These are phyloP conservation scores for Coranthus polyacanthus DNA, from an alignment of 2,797 vertebrate genomes.

Conservation along the genomic window DNA sequence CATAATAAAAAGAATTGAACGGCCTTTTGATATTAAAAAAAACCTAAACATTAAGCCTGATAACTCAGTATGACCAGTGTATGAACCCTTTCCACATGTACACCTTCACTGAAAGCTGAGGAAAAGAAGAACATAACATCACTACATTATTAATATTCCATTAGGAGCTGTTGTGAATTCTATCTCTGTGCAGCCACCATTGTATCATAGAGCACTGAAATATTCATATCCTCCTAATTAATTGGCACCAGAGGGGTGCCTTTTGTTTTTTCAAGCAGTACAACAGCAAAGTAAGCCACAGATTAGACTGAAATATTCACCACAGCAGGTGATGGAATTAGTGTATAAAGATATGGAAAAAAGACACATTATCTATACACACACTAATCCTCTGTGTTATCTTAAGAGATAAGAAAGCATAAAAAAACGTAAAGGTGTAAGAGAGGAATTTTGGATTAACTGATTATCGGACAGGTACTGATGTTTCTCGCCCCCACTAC, in stretches of 20 bases:
- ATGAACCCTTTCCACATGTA: constrained; percentile 60
- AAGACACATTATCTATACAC: constrained; percentile 53
- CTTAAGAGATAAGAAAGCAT: constrained; percentile 51
- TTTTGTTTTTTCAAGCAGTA: constrained; percentile 77
- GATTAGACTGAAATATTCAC: constrained; percentile 78
- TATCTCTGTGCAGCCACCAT: constrained; percentile 81
- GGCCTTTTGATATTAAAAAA: neutral
- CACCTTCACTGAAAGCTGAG: constrained; percentile 73
- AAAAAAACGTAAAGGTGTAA: constrained; percentile 14
- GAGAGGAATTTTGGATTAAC: constrained; percentile 33
- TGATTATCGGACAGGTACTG: constrained; percentile 50
- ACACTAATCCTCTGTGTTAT: constrained; percentile 62
- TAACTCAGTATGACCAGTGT: constrained; percentile 53
- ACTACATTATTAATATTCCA: constrained; percentile 85
- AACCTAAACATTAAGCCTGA: neutral
- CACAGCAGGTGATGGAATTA: constrained; percentile 59
- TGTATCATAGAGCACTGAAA: constrained; percentile 84
- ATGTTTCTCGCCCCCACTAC: constrained; percentile 1
- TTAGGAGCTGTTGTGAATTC: constrained; percentile 81
- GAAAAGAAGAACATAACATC: constrained; percentile 73
- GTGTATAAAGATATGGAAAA: constrained; percentile 65
- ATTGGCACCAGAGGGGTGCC: constrained; percentile 81
- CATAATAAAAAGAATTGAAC: neutral
- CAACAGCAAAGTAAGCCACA: constrained; percentile 74
- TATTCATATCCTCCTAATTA: constrained; percentile 87